These are phyloP conservation scores for Crocidura indochinensis DNA, from an alignment of 2,797 vertebrate species.

Conservation along the genomic window DNA sequence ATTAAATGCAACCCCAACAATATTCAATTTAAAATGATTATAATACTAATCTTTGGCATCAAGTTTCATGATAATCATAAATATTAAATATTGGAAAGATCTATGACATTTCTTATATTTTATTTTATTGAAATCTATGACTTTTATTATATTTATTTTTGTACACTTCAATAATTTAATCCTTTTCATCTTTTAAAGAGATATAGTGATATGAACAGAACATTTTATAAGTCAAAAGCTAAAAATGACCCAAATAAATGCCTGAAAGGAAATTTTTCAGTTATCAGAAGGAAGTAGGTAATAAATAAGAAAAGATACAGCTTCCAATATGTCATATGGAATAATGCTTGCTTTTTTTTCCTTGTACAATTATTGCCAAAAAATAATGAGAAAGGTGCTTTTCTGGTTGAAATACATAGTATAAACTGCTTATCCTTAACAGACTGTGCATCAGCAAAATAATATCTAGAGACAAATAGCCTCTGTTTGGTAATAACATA, in stretches of 20 bases:
- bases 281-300: background rate
- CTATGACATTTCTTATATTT: background rate
- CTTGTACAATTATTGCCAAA: slow-evolving; percentile 16
- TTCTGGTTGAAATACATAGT: slow-evolving; percentile 9
- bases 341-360: background rate
- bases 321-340: background rate
- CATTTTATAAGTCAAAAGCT: slow-evolving; percentile 48
- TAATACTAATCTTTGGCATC: background rate
- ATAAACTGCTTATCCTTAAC: background rate
- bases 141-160: background rate
- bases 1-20: background rate
- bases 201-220: background rate
- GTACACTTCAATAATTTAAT: background rate
- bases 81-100: background rate
- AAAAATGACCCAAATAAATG: slow-evolving; percentile 27
- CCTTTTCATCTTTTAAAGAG: background rate
- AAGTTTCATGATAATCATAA: slow-evolving; percentile 29
- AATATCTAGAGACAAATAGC: background rate
- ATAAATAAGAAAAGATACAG: background rate
- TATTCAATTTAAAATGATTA: slow-evolving; percentile 18
- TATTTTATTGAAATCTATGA: no score
- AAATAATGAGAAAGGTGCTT: background rate
- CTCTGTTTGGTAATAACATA: slow-evolving; percentile 35
- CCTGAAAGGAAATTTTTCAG: background rate
- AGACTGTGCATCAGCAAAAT: background rate